phyloP scores from a whole-genome alignment of 1,140 invertebrate genomes.

The Drosophila hydei region DNA sequence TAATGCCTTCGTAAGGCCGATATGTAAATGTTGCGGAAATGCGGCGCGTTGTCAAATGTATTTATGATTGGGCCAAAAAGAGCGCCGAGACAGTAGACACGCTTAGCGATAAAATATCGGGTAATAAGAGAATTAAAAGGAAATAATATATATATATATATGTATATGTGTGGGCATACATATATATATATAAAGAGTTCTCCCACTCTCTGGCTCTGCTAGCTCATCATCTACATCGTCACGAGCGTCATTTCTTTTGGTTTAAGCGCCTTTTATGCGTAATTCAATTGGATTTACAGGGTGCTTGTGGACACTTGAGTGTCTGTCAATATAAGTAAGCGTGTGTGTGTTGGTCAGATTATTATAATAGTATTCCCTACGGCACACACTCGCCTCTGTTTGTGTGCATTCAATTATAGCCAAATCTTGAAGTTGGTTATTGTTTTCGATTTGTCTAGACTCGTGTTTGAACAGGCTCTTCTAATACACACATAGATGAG shows the following conservation, averaged over 20 bases:
- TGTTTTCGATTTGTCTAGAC: constrained; percentile 79
- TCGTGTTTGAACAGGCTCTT: constrained; percentile 63
- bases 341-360: constrained; percentile 64
- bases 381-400: constrained; percentile 40
- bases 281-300: constrained; percentile 81
- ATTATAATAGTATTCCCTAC: constrained; percentile 73
- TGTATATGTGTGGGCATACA: constrained; percentile 4
- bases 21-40: constrained; percentile 79
- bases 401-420: constrained; percentile 77
- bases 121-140: constrained; percentile 75
- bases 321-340: constrained; percentile 69
- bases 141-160: constrained; percentile 61
- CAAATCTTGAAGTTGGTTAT: constrained; percentile 72
- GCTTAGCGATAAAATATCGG: constrained; percentile 62
- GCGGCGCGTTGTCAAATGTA: constrained; percentile 61
- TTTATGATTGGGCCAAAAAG: constrained; percentile 57
- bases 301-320: constrained; percentile 80
- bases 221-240: constrained; percentile 37
- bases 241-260: constrained; percentile 66
- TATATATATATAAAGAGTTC: constrained; percentile 27
- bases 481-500: constrained; percentile 3
- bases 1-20: constrained; percentile 45
- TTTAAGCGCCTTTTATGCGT: constrained; percentile 80
- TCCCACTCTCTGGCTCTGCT: background rate
- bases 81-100: constrained; percentile 10